A percentile compares a stretch with the other conserved stretches of the same genome.
Conservation (phyloP, 2,888 invertebrate species). For the Ephialtes manifestator region DNA sequence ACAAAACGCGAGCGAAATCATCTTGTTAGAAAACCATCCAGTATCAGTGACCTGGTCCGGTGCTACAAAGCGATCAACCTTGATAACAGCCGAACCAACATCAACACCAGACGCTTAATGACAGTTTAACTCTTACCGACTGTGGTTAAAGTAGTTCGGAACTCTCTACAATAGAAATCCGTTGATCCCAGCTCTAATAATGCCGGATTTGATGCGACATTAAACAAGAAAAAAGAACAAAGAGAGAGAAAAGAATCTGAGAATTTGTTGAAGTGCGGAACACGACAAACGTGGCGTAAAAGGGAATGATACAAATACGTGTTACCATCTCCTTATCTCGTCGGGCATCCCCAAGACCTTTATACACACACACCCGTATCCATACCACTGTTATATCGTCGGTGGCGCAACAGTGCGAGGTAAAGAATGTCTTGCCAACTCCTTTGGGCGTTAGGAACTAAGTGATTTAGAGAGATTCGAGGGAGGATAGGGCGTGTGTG, state of each 20-base stretch:
- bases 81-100: too few relatives aligned
- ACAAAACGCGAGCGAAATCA: too few relatives aligned
- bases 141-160: too few relatives aligned
- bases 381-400: neutral
- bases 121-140: too few relatives aligned
- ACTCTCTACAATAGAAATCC: too few relatives aligned
- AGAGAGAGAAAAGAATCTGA: neutral
- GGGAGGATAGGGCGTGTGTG: constrained; percentile 22
- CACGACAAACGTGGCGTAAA: neutral
- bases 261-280: neutral
- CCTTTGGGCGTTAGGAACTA: constrained; percentile 58
- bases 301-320: neutral
- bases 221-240: neutral
- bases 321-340: constrained; percentile 5
- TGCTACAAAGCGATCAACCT: too few relatives aligned
- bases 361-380: too few relatives aligned
- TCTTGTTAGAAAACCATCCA: too few relatives aligned
- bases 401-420: constrained; percentile 65
- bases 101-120: too few relatives aligned
- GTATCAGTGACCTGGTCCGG: too few relatives aligned
- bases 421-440: constrained; percentile 62
- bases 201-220: too few relatives aligned
- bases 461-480: constrained; percentile 66
- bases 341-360: neutral
- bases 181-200: too few relatives aligned